These are phyloP conservation scores for Galleria mellonella DNA, from an alignment of 1,140 invertebrate genomes.

Conservation along the genomic window DNA sequence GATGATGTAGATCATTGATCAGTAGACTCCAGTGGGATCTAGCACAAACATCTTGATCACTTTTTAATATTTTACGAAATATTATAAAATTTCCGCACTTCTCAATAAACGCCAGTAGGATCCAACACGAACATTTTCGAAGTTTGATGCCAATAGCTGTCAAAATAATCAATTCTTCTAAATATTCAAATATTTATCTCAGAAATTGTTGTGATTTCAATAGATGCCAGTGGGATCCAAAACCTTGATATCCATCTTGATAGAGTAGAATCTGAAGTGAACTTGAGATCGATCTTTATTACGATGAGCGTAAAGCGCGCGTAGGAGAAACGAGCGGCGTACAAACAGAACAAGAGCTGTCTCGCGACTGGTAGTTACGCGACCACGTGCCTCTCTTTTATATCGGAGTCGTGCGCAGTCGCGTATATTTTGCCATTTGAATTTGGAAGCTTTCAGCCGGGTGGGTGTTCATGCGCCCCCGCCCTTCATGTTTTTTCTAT, in stretches of 20 bases:
- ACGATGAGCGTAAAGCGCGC: constrained; percentile 44
- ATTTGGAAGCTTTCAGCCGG: constrained; percentile 70
- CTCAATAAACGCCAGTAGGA: constrained; percentile 30
- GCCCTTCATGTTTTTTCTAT: constrained; percentile 46
- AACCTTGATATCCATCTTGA: constrained; percentile 58
- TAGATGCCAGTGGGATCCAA: constrained; percentile 65
- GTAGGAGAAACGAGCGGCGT: constrained; percentile 29
- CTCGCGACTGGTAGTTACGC: constrained; percentile 51
- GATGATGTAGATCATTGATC: constrained; percentile 15
- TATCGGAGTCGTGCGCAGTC: constrained; percentile 54
- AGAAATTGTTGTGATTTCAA: constrained; percentile 15
- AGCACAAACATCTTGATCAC: constrained; percentile 46
- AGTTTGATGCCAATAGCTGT: background rate
- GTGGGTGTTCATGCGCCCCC: constrained; percentile 54
- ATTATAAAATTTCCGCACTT: constrained; percentile 9
- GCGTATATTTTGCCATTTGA: constrained; percentile 67
- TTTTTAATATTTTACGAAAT: background rate
- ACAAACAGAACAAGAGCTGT: constrained; percentile 33
- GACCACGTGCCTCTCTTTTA: constrained; percentile 62
- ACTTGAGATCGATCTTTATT: constrained; percentile 63
- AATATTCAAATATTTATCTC: background rate
- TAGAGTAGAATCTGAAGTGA: constrained; percentile 27
- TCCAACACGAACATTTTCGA: constrained; percentile 24
- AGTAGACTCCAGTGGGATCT: constrained; percentile 59
- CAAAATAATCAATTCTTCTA: constrained; percentile 14